phyloP scores from a whole-genome alignment of 2,113 vertebrate species.

The Sebastes fasciatus region DNA sequence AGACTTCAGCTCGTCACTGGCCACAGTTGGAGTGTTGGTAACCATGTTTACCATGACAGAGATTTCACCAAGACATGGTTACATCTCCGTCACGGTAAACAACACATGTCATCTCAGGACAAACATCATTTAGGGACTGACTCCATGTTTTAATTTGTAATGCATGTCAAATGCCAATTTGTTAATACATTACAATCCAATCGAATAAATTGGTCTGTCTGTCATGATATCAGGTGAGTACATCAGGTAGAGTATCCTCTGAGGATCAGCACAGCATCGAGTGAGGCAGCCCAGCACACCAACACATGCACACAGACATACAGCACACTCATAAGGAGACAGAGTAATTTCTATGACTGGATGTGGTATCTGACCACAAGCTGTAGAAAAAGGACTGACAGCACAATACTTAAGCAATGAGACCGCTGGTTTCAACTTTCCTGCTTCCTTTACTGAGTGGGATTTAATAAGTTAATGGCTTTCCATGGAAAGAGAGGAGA shows the following conservation, averaged over 20 bases:
- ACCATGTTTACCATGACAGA: neutral
- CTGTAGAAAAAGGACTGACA: conserved; percentile 54
- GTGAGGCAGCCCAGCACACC: neutral
- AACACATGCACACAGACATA: conserved; percentile 20
- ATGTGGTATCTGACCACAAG: conserved; percentile 70
- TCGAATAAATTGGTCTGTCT: neutral
- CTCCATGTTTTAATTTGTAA: conserved; percentile 25
- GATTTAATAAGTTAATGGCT: conserved; percentile 65
- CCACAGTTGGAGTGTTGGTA: conserved; percentile 3
- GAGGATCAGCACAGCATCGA: neutral
- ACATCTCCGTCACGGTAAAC: conserved; percentile 26
- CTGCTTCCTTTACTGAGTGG: conserved; percentile 42
- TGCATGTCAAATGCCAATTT: conserved; percentile 19
- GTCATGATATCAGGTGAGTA: neutral
- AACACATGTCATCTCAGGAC: conserved; percentile 23
- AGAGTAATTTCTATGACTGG: conserved; percentile 46
- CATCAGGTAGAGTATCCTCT: conserved; percentile 7
- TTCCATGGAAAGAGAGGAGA: conserved; percentile 46
- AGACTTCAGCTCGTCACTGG: neutral
- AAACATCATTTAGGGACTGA: conserved; percentile 11
- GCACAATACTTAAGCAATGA: conserved; percentile 66
- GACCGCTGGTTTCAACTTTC: conserved; percentile 58
- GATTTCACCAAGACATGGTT: neutral
- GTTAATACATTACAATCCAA: neutral
- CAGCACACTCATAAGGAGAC: conserved; percentile 28